These are phyloP conservation scores for Stylophora pistillata DNA, from an alignment of 64 coral and sea anemone species.

Conservation along the genomic window DNA sequence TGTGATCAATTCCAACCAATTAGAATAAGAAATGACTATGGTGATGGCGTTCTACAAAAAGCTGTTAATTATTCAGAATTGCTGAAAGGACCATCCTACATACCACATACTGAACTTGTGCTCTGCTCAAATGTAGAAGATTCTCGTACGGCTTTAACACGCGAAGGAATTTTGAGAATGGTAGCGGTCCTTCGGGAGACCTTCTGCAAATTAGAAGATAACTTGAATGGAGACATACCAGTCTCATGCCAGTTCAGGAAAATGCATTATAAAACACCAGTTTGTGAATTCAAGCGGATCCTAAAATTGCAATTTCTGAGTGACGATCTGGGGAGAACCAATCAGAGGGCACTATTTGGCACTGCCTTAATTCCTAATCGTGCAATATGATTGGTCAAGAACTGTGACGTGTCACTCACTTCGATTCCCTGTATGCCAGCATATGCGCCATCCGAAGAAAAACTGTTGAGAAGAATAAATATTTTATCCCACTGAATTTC, in stretches of 20 bases:
- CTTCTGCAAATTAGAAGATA: not conserved
- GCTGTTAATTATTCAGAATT: no score
- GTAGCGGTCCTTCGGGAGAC: constrained; percentile 44
- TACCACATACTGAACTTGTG: constrained; percentile 71
- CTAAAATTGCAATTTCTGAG: no score
- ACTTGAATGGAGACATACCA: not conserved
- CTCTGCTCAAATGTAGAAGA: constrained; percentile 70
- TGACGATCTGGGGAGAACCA: no score
- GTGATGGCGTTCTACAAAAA: no score
- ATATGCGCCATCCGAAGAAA: constrained; percentile 85
- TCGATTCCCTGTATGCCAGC: constrained; percentile 48
- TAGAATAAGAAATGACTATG: no score
- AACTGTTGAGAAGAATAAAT: constrained; percentile 50
- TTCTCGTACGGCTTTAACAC: constrained; percentile 59
- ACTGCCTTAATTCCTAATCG: no score
- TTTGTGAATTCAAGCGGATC: no score
- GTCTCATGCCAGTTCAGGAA: not conserved
- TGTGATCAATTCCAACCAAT: no score
- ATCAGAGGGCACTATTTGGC: no score
- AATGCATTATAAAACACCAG: not conserved
- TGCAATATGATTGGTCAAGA: not conserved
- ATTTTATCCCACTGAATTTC: no score
- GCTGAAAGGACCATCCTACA: constrained; percentile 13
- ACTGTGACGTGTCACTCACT: constrained; percentile 20
- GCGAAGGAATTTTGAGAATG: constrained; percentile 67